Evolutionary conservation across 2,888 invertebrate genomes (phyloP), one percentile per base, ranked within the genome.

Genomic region (Apotomis betuletana): DNA sequence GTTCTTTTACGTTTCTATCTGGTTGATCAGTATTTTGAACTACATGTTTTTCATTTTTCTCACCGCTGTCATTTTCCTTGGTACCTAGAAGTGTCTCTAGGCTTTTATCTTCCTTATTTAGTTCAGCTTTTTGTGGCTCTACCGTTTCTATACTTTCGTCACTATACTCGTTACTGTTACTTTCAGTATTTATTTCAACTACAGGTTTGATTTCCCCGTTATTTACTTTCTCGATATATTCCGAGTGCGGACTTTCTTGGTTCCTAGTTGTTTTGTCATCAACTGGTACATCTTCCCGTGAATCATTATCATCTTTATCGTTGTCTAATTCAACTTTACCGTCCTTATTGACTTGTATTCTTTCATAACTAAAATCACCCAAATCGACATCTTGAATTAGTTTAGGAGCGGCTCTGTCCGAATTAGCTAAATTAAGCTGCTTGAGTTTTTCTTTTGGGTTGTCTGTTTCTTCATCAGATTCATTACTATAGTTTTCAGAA

Each of bases 151-250:
- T 51, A 54, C 52, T 75, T 76, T 82, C 82, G 73, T 81, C 80
- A 67, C 70, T 77, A 55, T 83, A 83, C 71, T 87, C 87, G 51
- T 69, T 76, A 74, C 82, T 85, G 13, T 82, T 84, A 64, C 76
- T 79, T 74, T 90, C 89, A 58, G 80, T 79, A 76, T 87, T 87
- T 27, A 89, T 83, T 85, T 93, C 92, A 27, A 91, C 85, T 8
- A 92, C 92, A 57, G 93, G 92, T 78, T 86, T 90, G 2, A 91
- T 81, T 84, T 91, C 90, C 41, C 83, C 91, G 54, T 90, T 88
- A 76, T 91, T 88, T 62, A 89, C 64, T 67, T 76, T 75, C 51
- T 57, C 51, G 10, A 59, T 68, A 49, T 73, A 70, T 13, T 75
- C 67, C 6, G 63, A 63, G 5, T 54, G 62, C 38, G 75, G 51